A percentile compares a stretch with the other conserved stretches of the same genome.
phyloP scores from a whole-genome alignment of 1,140 invertebrate species.

The Asobara japonica region DNA sequence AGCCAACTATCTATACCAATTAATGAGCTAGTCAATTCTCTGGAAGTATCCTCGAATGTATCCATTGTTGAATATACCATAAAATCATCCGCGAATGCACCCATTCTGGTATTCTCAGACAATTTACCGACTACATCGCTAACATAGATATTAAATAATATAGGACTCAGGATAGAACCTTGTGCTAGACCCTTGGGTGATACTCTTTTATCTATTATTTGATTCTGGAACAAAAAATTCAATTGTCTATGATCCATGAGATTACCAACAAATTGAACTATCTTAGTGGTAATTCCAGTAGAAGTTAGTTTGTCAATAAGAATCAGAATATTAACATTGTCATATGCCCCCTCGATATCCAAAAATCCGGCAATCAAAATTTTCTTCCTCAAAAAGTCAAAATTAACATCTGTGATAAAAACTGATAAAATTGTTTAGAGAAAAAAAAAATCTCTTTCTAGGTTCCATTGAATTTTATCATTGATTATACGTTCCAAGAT shows the following conservation, averaged over 20 bases:
- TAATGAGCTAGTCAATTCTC: not conserved
- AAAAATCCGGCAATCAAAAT: no score
- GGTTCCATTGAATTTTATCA: no score
- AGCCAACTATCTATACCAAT: conserved; percentile 1
- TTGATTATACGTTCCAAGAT: no score
- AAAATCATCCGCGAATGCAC: conserved; percentile 34
- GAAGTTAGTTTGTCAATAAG: no score
- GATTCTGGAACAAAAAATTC: not conserved
- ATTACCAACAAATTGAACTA: not conserved
- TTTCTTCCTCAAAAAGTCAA: no score
- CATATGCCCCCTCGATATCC: no score
- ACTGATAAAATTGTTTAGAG: no score
- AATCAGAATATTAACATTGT: no score
- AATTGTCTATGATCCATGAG: not conserved
- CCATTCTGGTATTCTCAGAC: not conserved
- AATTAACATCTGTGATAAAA: no score
- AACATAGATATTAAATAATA: conserved; percentile 35
- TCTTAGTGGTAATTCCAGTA: not conserved
- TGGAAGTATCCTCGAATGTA: not conserved
- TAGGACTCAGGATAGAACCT: conserved; percentile 33
- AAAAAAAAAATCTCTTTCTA: no score
- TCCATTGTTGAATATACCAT: conserved; percentile 10
- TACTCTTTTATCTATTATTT: not conserved
- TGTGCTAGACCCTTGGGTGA: conserved; percentile 29
- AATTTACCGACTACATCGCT: not conserved